Evolutionary conservation across 2,797 vertebrate genomes (phyloP).

Genomic region (Lagorchestes hirsutus): DNA sequence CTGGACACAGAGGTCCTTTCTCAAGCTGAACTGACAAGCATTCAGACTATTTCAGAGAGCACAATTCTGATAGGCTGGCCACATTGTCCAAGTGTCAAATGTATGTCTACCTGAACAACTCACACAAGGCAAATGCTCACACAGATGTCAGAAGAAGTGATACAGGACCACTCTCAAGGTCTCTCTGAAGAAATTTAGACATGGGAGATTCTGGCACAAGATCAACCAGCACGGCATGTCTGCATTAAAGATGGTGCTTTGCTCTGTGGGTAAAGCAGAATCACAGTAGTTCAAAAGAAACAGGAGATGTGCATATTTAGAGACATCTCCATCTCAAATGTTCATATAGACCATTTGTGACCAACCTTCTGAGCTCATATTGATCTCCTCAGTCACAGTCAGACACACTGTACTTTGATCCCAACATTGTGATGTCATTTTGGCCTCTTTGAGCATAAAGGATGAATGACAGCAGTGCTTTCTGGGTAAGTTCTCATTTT

Average conservation of each 20-base stretch:
- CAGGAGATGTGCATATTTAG: neutral
- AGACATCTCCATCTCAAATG: neutral
- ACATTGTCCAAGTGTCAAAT: no score
- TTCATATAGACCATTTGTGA: neutral
- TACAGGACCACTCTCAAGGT: no score
- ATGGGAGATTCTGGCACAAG: no score
- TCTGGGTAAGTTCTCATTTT: neutral
- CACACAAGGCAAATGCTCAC: no score
- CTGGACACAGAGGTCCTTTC: no score
- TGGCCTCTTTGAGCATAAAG: neutral
- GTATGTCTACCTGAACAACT: no score
- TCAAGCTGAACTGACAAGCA: no score
- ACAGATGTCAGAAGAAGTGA: no score
- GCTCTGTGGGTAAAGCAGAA: neutral
- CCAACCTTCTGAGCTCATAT: neutral
- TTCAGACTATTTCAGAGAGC: no score
- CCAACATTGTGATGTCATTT: neutral
- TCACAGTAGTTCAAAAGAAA: neutral
- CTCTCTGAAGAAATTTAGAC: no score
- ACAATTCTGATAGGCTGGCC: no score
- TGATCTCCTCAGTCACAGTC: neutral
- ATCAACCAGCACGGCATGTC: no score
- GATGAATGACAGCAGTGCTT: neutral
- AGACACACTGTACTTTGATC: neutral
- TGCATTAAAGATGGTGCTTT: neutral